Base-by-base conservation (phyloP, 1,140 invertebrate species). In the Cyclargus thomasi region DNA sequence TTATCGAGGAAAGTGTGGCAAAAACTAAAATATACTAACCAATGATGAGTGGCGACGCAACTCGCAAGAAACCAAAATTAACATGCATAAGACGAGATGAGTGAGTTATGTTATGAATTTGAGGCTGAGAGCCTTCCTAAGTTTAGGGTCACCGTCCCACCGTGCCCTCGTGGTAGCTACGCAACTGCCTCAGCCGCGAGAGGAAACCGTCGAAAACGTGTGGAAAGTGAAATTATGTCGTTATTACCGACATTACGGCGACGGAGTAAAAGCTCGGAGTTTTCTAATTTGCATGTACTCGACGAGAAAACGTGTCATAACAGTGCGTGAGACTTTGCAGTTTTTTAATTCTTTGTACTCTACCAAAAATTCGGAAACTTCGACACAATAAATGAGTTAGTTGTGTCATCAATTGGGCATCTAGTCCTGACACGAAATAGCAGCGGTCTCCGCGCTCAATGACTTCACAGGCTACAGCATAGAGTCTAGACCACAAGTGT, bases 401-500 rank as follows among this genome's bases (percentile, higher is more conserved):
- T 29, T 29, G 29, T 29, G 29, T 29, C 23, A 23, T 23, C 23
- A 23, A 23, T 23, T 23, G 6, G 8, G 1, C 29, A 29, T 6
- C 29, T 29, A 29, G 29, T n/a, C n/a, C 29, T 29, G 29, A n/a
- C 29, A 70, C 70, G 70, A 69, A 67, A 75, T 73, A 57, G 64
- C 70, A 79, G 77, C 75, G 70, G 73, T 75, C 66, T 69, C 70
- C 70, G 39, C 39, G 39, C 39, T 47, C 39, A 47, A 47, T 47
- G 39, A 11, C 39, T 47, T 1, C 39, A 16, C 67, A 67, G 68
- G 23, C 62, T 74, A 69, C n/a, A n/a, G n/a, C n/a, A n/a, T n/a
- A n/a, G n/a, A n/a, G 68, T 68, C 69, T 67, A 67, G 17, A 67
- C 63, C 62, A 64, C 68, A 71, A 57, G 11, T 47, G 39, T 14